A percentile compares a stretch with the other conserved stretches of the same genome.
These are phyloP conservation scores for Creontiades dilutus DNA, from an alignment of 2,888 invertebrate species.

Conservation along the genomic window DNA sequence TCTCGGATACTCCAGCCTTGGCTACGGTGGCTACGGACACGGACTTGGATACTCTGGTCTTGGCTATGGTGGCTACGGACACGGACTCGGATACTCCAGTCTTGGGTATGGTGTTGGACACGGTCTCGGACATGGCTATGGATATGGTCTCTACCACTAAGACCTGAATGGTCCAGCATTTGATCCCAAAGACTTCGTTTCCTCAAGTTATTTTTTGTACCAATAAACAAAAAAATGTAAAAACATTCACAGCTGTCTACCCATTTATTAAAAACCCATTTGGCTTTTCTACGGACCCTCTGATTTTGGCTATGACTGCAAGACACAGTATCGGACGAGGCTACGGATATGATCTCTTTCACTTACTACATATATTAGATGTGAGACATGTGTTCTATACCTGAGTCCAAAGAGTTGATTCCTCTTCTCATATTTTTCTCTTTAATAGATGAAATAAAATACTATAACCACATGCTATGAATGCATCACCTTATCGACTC, in stretches of 20 bases:
- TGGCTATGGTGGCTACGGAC: constrained; percentile 22
- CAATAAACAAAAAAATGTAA: not conserved
- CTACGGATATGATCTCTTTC: constrained; percentile 21
- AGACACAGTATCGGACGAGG: not conserved
- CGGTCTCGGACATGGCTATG: constrained; percentile 14
- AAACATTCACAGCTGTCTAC: too few relatives aligned
- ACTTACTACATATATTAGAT: not conserved
- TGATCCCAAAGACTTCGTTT: constrained; percentile 31
- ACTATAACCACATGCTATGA: too few relatives aligned
- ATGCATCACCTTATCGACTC: too few relatives aligned
- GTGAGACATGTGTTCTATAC: too few relatives aligned
- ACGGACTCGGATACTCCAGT: constrained; percentile 58
- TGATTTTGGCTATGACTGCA: not conserved
- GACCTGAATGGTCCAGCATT: not conserved
- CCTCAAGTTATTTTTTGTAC: constrained; percentile 13
- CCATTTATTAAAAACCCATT: too few relatives aligned
- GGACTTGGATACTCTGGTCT: constrained; percentile 65
- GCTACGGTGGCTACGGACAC: constrained; percentile 43
- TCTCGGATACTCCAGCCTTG: constrained; percentile 76
- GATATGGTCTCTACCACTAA: not conserved
- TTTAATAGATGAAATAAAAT: too few relatives aligned
- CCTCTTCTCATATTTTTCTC: too few relatives aligned
- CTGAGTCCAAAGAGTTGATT: too few relatives aligned
- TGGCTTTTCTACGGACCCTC: too few relatives aligned
- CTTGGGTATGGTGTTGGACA: constrained; percentile 23